Evolutionary conservation across 2,888 invertebrate genomes (phyloP), one percentile per base, ranked within the genome.

Genomic region (Nasonovia ribisnigri): DNA sequence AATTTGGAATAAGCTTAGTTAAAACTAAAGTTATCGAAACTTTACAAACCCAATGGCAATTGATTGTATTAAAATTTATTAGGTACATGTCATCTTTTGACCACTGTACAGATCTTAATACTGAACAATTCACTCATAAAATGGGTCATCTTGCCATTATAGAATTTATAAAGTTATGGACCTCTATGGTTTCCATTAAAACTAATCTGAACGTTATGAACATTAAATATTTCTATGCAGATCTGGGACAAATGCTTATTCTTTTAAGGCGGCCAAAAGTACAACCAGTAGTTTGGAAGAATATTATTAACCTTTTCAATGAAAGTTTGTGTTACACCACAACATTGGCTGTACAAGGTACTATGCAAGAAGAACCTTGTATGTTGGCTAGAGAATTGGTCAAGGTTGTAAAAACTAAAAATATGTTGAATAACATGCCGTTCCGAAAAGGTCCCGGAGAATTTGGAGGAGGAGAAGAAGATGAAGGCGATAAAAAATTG

Each of bases 311-410:
- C 95, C 96, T 98, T 60, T 98, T 98, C 95, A 98, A 98, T 96
- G 98, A 98, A 96, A 98, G 98, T 20, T 96, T 98, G 92, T 98
- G 98, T 96, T 98, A 98, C 95, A 98, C 98, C 5, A 98, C 98
- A 95, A 98, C 98, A 60, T 96, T 98, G 95, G 98, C 98, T 1
- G 96, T 98, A 95, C 98, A 98, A 96, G 98, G 98, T 95, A 97
- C 98, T 95, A 96, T 98, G 95, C 98, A 98, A 8, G 98, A 98
- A 95, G 98, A 98, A 95, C 98, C 98, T 43, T 98, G 98, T 95
- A 97, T 97, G 95, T 96, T 98, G 95, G 98, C 98, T 8, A 98
- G 98, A 95, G 97, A 98, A 90, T 97, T 98, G 94, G 98, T 98
- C 1, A 97, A 98, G 90, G 98, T 97, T 95, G 98, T 98, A 0